These are phyloP conservation scores for Mus minutoides DNA, from an alignment of 2,797 vertebrate species.

Conservation along the genomic window DNA sequence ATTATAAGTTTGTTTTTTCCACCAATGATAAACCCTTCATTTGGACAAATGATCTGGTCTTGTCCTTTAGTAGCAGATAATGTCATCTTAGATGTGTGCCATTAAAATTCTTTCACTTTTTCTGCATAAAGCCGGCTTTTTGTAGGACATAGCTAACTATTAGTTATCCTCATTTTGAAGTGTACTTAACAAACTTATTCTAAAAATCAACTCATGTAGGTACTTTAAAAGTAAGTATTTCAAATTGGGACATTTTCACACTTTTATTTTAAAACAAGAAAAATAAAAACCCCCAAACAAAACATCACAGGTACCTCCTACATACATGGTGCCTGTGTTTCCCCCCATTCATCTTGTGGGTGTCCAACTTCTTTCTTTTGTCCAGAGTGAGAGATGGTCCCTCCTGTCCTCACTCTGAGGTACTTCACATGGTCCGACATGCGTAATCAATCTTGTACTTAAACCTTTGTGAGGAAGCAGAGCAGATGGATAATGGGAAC, in stretches of 20 bases:
- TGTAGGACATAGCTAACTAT: not conserved
- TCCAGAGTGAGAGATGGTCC: conserved; percentile 71
- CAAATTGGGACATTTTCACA: not conserved
- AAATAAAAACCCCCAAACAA: not conserved
- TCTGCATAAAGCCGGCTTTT: not conserved
- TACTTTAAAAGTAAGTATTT: conserved; percentile 10
- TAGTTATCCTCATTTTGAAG: conserved; percentile 18
- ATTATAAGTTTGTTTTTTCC: conserved; percentile 43
- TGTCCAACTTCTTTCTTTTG: conserved; percentile 67
- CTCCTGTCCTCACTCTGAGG: conserved; percentile 60
- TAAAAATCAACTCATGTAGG: not conserved
- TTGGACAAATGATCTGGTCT: conserved; percentile 17
- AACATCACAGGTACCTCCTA: conserved; percentile 35
- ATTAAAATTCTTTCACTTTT: conserved; percentile 31
- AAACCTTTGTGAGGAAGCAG: conserved; percentile 75
- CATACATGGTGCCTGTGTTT: not conserved
- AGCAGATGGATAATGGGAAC: conserved; percentile 85
- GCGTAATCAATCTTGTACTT: conserved; percentile 79
- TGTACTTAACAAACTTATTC: not conserved
- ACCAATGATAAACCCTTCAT: conserved; percentile 51
- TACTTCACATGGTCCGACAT: conserved; percentile 73
- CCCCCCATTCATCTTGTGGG: conserved; percentile 45
- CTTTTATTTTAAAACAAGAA: not conserved
- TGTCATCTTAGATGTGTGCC: conserved; percentile 47
- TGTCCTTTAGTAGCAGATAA: conserved; percentile 14